A percentile compares a stretch with the other conserved stretches of the same genome.
Evolutionary conservation across 2,113 vertebrate genomes (phyloP).

Genomic region (Neolamprologus falcicula): DNA sequence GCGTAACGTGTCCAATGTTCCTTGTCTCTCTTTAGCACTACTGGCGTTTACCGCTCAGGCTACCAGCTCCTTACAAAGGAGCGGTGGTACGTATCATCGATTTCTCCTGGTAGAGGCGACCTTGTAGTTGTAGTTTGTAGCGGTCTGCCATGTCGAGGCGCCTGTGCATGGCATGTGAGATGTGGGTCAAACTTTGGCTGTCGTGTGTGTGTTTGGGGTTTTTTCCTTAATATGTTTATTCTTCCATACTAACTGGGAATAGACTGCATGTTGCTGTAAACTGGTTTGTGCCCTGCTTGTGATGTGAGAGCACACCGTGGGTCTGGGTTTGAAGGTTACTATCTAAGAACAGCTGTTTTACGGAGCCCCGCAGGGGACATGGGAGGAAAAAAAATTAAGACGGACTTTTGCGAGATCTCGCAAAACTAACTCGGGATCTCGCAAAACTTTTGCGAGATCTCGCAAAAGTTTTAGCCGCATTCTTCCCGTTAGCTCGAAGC

Average conservation of each 20-base stretch:
- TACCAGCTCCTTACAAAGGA: conserved; percentile 89
- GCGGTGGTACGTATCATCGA: conserved; percentile 86
- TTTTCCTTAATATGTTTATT: neutral
- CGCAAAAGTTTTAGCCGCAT: too few species aligned
- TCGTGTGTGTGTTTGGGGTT: neutral
- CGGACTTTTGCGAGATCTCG: too few species aligned
- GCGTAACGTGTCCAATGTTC: conserved; percentile 58
- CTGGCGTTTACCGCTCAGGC: conserved; percentile 93
- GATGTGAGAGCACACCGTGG: neutral
- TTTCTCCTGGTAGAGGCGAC: conserved; percentile 27
- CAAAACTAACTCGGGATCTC: too few species aligned
- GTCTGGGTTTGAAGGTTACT: neutral
- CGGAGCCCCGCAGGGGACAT: too few species aligned
- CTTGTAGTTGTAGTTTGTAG: conserved; percentile 17
- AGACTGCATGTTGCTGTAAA: conserved; percentile 51
- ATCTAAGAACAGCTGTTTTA: neutral
- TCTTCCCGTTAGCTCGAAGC: too few species aligned
- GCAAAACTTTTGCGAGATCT: too few species aligned
- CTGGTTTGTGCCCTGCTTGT: conserved; percentile 5
- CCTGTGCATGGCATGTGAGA: conserved; percentile 60
- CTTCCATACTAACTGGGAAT: conserved; percentile 57
- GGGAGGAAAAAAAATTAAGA: too few species aligned
- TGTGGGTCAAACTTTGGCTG: conserved; percentile 28
- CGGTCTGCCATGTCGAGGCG: neutral
- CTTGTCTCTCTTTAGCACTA: conserved; percentile 83